Evolutionary conservation across 2,888 invertebrate genomes (phyloP).

Genomic region (Lycia hirtaria): DNA sequence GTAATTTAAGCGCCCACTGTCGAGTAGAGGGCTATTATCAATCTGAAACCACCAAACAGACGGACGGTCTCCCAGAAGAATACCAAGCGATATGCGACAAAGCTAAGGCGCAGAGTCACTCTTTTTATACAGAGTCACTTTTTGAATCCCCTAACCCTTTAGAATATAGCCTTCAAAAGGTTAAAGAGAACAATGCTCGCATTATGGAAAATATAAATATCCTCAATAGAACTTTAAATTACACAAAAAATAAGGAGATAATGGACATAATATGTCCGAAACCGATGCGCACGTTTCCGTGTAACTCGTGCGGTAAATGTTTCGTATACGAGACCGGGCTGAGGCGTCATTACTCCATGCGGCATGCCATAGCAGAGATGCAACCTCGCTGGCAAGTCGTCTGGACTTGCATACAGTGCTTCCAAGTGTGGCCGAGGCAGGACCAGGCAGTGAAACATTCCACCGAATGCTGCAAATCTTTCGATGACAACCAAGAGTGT

Average conservation of each 20-base stretch:
- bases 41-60: slow-evolving; percentile 9
- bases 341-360: slow-evolving; percentile 69
- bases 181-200: slow-evolving; percentile 77
- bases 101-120: slow-evolving; percentile 1
- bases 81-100: slow-evolving; percentile 7
- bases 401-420: slow-evolving; percentile 80
- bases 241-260: slow-evolving; percentile 77
- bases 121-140: too few relatives aligned
- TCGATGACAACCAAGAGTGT: slow-evolving; percentile 54
- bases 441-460: slow-evolving; percentile 71
- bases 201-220: slow-evolving; percentile 81
- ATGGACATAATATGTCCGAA: slow-evolving; percentile 66
- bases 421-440: slow-evolving; percentile 78
- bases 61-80: not conserved
- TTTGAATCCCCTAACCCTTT: slow-evolving; percentile 58
- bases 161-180: slow-evolving; percentile 76
- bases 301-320: slow-evolving; percentile 75
- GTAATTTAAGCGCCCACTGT: not conserved
- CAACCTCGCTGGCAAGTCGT: slow-evolving; percentile 78
- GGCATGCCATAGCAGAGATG: slow-evolving; percentile 63
- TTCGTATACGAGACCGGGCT: slow-evolving; percentile 80
- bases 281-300: slow-evolving; percentile 67
- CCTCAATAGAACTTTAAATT: slow-evolving; percentile 75
- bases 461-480: slow-evolving; percentile 61
- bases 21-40: not conserved